phyloP scores from a whole-genome alignment of 2,113 vertebrate genomes.

The Laticauda laticaudata region DNA sequence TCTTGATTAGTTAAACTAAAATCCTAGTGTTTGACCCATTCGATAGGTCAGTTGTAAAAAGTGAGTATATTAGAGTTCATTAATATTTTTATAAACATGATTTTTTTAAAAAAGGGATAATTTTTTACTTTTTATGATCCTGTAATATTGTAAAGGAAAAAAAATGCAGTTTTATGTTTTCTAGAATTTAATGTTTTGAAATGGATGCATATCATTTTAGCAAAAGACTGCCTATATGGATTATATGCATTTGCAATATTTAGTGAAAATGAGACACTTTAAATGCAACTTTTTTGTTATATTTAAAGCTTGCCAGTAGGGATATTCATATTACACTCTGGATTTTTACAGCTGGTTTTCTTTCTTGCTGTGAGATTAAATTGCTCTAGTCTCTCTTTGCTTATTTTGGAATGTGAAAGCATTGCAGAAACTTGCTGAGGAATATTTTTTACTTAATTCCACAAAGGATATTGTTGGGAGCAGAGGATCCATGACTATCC shows the following conservation, averaged over 20 bases:
- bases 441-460: constrained; percentile 60
- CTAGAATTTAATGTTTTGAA: constrained; percentile 43
- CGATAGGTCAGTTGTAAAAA: neutral
- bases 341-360: constrained; percentile 39
- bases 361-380: constrained; percentile 65
- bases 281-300: constrained; percentile 46
- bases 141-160: neutral
- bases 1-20: neutral
- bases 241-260: constrained; percentile 8
- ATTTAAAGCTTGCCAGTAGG: constrained; percentile 37
- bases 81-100: neutral
- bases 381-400: constrained; percentile 49
- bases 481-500: constrained; percentile 34
- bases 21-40: neutral
- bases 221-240: constrained; percentile 10
- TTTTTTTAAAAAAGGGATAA: neutral
- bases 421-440: constrained; percentile 53
- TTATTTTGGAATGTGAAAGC: constrained; percentile 54
- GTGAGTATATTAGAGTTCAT: neutral
- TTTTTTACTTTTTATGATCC: neutral
- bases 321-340: constrained; percentile 45
- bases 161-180: constrained; percentile 40
- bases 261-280: constrained; percentile 24
- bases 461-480: constrained; percentile 44
- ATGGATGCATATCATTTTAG: constrained; percentile 41